Base-by-base conservation (phyloP, 1,140 invertebrate species). In the Drosophila serrata region DNA sequence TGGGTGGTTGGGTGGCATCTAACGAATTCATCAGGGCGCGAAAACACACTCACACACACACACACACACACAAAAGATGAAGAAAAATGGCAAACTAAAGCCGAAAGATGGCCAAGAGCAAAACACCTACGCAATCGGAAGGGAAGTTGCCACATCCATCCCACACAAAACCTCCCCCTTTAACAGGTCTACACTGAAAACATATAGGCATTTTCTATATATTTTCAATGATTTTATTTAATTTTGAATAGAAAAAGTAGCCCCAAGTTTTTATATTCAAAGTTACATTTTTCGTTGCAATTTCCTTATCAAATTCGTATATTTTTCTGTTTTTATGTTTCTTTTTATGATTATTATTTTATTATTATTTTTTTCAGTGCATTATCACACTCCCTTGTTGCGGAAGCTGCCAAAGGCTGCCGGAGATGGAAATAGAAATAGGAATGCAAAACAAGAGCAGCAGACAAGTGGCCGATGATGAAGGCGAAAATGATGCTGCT, bases 61-160 rank as follows among this genome's bases (percentile, higher is more conserved):
- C 17, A 11, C 46, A 17, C 24, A 37, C 49, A 59, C 69, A 72
- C 65, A 72, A 72, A 72, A 72, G 69, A 72, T 72, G 53, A 72
- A 72, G 69, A 72, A 72, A 72, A 72, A 72, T 72, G 65, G 67
- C 67, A 72, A 72, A 59, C 65, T 72, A 40, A 72, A 68, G 51
- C 68, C 67, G 46, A 48, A 48, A 70, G 51, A 72, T 72, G 64
- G 67, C 65, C 65, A 48, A 27, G 27, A 58, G 68, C 68, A 15
- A 72, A 72, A 72, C 53, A 72, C 69, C 67, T 49, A 72, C 69
- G 53, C 69, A 72, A 72, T 55, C 65, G 69, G 65, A 72, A 72
- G 48, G 35, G 40, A 69, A 69, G 65, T 53, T 49, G 46, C 61
- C 62, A 35, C 45, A 51, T 6, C 22, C 58, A 24, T 33, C 46